These are phyloP conservation scores for Brienomyrus brachyistius DNA, from an alignment of 2,113 vertebrate species.

Conservation along the genomic window DNA sequence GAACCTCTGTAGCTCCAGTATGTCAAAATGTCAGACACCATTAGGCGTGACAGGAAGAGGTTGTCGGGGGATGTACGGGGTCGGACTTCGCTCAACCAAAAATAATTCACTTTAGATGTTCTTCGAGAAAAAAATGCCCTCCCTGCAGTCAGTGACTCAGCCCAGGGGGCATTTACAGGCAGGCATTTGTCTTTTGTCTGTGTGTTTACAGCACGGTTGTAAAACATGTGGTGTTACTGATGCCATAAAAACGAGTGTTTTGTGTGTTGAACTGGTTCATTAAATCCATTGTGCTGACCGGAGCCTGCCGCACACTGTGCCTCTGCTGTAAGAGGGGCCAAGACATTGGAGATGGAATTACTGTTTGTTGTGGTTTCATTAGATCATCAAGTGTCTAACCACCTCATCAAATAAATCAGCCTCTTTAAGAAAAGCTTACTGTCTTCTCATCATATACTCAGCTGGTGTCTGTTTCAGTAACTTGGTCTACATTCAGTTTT, in stretches of 20 bases:
- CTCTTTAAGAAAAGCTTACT: slow-evolving; percentile 29
- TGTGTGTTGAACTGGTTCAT: slow-evolving; percentile 53
- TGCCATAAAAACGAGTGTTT: slow-evolving; percentile 49
- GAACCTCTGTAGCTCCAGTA: slow-evolving; percentile 16
- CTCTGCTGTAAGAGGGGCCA: slow-evolving; percentile 39
- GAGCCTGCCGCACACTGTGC: slow-evolving; percentile 37
- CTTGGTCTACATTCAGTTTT: slow-evolving; percentile 30
- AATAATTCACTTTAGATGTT: slow-evolving; percentile 14
- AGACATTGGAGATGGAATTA: slow-evolving; percentile 36
- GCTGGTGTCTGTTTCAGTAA: slow-evolving; percentile 26
- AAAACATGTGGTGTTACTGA: slow-evolving; percentile 50
- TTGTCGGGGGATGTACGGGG: slow-evolving; percentile 24
- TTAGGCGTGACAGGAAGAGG: slow-evolving; percentile 47
- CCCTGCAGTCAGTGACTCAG: slow-evolving; percentile 23
- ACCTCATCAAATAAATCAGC: slow-evolving; percentile 41
- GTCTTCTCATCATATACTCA: slow-evolving; percentile 25
- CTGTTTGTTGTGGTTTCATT: slow-evolving; percentile 37
- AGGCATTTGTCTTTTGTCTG: slow-evolving; percentile 61
- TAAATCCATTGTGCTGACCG: slow-evolving; percentile 56
- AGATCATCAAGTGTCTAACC: slow-evolving; percentile 30
- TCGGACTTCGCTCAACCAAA: background rate
- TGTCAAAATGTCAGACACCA: slow-evolving; percentile 39
- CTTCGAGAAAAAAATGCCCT: slow-evolving; percentile 12
- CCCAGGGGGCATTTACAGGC: slow-evolving; percentile 40
- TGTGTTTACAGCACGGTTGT: slow-evolving; percentile 53